A percentile compares a stretch with the other conserved stretches of the same genome.
Evolutionary conservation across 2,888 invertebrate species (phyloP).

Genomic region (Masnerella sp.): DNA sequence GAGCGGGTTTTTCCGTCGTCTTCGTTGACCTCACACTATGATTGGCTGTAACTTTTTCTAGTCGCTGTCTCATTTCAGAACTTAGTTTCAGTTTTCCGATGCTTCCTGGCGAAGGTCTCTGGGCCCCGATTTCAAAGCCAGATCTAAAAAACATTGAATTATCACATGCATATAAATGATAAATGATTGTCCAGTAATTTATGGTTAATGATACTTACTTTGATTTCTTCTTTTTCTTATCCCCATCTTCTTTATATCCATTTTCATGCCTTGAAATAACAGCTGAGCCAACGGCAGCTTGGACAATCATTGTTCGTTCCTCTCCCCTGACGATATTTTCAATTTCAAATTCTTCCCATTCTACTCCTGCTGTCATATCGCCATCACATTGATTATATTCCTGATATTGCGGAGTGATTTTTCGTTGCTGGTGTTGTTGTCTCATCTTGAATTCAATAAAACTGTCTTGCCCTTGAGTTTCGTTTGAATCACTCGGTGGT

Average conservation of each 20-base stretch:
- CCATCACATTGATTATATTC: constrained; percentile 77
- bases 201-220: constrained; percentile 69
- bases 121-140: constrained; percentile 89
- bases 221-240: constrained; percentile 75
- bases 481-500: constrained; percentile 86
- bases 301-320: constrained; percentile 67
- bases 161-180: background rate
- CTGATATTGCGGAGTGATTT: constrained; percentile 86
- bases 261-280: constrained; percentile 69
- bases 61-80: constrained; percentile 92
- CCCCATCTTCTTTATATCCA: constrained; percentile 71
- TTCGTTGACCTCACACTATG: constrained; percentile 90
- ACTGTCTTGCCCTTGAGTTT: constrained; percentile 84
- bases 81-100: constrained; percentile 94
- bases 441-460: constrained; percentile 94
- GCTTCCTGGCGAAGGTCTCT: constrained; percentile 90
- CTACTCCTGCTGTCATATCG: constrained; percentile 79
- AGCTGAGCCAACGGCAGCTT: constrained; percentile 61
- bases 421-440: constrained; percentile 83
- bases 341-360: constrained; percentile 93
- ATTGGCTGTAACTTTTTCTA: constrained; percentile 93
- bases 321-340: constrained; percentile 78
- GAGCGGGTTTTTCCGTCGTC: constrained; percentile 83
- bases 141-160: too few species aligned
- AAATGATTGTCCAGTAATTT: background rate